phyloP scores from a whole-genome alignment of 2,113 vertebrate genomes.

The Barnardius zonarius region DNA sequence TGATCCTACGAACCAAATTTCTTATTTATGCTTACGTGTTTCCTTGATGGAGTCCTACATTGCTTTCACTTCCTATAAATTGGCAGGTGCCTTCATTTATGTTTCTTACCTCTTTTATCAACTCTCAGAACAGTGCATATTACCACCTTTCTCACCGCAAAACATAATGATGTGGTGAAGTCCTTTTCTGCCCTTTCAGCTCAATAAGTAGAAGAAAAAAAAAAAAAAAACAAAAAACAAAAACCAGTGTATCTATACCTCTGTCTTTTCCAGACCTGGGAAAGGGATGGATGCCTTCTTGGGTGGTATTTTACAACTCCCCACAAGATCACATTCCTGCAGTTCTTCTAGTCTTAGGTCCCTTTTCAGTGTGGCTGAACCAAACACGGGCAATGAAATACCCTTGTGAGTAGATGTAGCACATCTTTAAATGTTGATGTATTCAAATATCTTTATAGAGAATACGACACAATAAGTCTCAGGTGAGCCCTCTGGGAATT shows the following conservation, averaged over 20 bases:
- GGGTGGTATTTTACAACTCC: not conserved
- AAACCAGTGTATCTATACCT: not conserved
- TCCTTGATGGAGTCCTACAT: fast-evolving
- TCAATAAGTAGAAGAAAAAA: not conserved
- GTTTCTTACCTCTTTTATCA: not conserved
- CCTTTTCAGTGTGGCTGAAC: not conserved
- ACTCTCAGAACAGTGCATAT: not conserved
- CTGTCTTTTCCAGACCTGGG: not conserved
- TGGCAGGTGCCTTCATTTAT: not conserved
- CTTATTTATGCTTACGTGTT: not conserved
- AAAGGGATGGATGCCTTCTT: not conserved
- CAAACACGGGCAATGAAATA: not conserved
- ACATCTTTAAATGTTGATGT: constrained; percentile 62
- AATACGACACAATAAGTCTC: constrained; percentile 62
- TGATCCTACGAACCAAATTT: not conserved
- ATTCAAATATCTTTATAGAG: constrained; percentile 76
- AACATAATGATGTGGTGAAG: fast-evolving
- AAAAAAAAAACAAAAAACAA: no score
- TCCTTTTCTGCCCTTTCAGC: not conserved
- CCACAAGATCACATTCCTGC: not conserved
- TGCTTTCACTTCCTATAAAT: not conserved
- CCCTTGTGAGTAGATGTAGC: not conserved
- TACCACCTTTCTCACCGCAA: not conserved
- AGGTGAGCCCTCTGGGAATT: constrained; percentile 76
- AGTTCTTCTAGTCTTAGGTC: not conserved